These are phyloP conservation scores for Huso huso DNA, from an alignment of 2,797 vertebrate species.

Conservation along the genomic window DNA sequence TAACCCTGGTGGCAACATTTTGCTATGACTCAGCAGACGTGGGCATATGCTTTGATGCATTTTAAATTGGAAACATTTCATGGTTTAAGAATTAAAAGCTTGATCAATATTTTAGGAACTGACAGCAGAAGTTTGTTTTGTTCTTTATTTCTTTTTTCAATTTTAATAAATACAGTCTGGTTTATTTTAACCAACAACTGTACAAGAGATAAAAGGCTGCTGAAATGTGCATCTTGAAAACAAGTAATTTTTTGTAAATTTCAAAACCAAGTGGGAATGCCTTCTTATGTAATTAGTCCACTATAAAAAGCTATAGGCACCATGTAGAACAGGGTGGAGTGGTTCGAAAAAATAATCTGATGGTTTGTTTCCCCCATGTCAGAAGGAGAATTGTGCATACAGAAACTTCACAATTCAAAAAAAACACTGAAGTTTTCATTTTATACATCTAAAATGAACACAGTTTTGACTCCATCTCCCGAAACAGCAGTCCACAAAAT, in stretches of 20 bases:
- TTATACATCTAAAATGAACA: constrained; percentile 69
- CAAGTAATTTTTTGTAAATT: constrained; percentile 29
- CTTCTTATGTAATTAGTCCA: constrained; percentile 46
- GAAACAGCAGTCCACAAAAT: neutral
- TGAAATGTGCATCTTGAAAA: constrained; percentile 22
- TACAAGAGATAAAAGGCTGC: constrained; percentile 57
- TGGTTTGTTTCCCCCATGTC: neutral
- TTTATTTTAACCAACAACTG: constrained; percentile 41
- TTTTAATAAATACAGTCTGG: constrained; percentile 41
- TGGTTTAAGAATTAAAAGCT: too few relatives aligned
- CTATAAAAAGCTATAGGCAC: constrained; percentile 54
- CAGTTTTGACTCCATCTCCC: constrained; percentile 49
- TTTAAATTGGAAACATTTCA: too few relatives aligned
- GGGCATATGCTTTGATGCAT: too few relatives aligned
- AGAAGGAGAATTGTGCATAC: constrained; percentile 21
- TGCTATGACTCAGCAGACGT: too few relatives aligned
- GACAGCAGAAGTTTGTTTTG: neutral
- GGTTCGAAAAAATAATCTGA: constrained; percentile 13
- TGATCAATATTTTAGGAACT: too few relatives aligned
- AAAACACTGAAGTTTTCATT: constrained; percentile 60
- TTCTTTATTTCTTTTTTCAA: constrained; percentile 16
- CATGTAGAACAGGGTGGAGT: constrained; percentile 42
- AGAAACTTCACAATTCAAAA: constrained; percentile 55
- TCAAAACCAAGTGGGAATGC: constrained; percentile 53
- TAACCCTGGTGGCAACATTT: too few relatives aligned